Base-by-base conservation (phyloP, 2,797 vertebrate genomes). In the Neosalanx taihuensis region DNA sequence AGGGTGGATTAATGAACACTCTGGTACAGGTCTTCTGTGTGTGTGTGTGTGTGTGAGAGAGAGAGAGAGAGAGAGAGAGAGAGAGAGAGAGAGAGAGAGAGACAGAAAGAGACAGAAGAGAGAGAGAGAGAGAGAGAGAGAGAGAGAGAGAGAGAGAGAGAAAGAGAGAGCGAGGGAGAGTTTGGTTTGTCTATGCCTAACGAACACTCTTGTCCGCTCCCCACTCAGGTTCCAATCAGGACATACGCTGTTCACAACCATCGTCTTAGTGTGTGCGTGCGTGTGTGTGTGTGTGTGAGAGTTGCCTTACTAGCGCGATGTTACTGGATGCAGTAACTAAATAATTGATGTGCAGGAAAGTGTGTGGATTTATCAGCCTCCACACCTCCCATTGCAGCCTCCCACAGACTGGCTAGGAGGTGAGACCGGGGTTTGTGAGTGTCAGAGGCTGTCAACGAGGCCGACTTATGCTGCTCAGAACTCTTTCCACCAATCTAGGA, bases 291-390 rank as follows among this genome's bases (percentile, higher is more conserved):
- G 58, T 26, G 26, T 60, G 58, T 23, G 58, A 15, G 56, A 58
- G 56, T 9, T 58, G 26, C 58, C 10, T 20, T 30, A 26, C 58
- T 17, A 23, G 17, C 15, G 3, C 18, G 51, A 56, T 56, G 51
- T 85, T 89, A 89, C 91, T 89, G 70, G 78, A 81, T 46, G 41
- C 41, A 46, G 41, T 56, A 56, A 69, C 87, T 92, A 89, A 93
- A 93, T 93, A 91, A 93, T 93, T 91, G 89, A 93, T 90, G 85
- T 58, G 72, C 69, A n/a, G 78, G 83, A 87, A 93, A 90, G 85
- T 58, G 72, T 71, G 72, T 71, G 23, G 77, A 84, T 80, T 84
- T 58, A 67, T 82, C 88, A 87, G 82, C 69, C 66, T 60, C 53
- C 51, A 66, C 79, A 84, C 51, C 68, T 57, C 69, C 57, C 68